Evolutionary conservation across 2,888 invertebrate genomes (phyloP), one percentile per base, ranked within the genome.

Genomic region (Anoncus sp.): DNA sequence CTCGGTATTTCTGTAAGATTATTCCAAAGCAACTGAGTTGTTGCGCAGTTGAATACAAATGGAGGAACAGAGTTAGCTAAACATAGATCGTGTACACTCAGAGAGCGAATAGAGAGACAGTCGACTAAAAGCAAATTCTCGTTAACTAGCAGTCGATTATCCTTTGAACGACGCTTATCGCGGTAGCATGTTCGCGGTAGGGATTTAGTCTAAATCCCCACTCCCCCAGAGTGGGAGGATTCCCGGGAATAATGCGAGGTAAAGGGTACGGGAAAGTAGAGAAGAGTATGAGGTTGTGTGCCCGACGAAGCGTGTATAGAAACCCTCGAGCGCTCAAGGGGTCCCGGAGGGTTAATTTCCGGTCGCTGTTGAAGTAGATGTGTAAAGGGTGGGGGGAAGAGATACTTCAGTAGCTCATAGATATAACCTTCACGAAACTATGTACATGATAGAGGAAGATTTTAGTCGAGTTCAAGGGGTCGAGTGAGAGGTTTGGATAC

Each of bases 331-430:
- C 59, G 57, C 59, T 69, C 75, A 75, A 80, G 67, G 62, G 67
- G 35, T 77, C 77, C 72, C 72, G 66, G 73, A 80, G 78, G 81
- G 77, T 81, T 81, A 75, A 81, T 81, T 81, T 81, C 81, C 81
- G 81, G 77, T 51, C 65, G 53, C 80, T 51, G 66, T 60, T 35
- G 75, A 75, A 77, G 77, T 31, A 69, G 62, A 70, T 38, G 57
- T 49, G 71, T 55, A 57, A 55, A 55, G 67, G 16, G n/a, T n/a
- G n/a, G n/a, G n/a, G n/a, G n/a, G n/a, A n/a, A n/a, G 59, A 69
- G 59, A 59, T 69, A 38, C 70, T 60, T 51, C 40, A 60, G 60
- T 70, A 31, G 49, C 60, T 60, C 27, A 5, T 14, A 49, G 51
- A 60, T 70, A 60, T 47, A 69, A 69, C 24, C 38, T 16, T 14